Conservation (phyloP, 2,888 invertebrate genomes). For the Nemoura dubitans region DNA sequence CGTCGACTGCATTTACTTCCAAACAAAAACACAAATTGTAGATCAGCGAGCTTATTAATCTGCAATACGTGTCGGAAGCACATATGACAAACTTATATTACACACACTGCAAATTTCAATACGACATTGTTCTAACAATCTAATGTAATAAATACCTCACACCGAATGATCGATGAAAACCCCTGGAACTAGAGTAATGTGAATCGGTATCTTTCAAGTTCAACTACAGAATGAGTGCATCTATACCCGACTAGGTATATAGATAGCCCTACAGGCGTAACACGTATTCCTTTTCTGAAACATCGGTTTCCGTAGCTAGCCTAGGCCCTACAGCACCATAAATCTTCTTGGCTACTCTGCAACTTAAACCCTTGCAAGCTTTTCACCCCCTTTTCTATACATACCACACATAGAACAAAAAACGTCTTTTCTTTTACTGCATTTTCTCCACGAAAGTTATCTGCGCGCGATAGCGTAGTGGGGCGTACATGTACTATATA, state of each 20-base stretch:
- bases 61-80: too few species aligned
- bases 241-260: background rate
- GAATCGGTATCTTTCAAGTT: background rate
- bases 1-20: too few species aligned
- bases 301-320: background rate
- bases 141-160: background rate
- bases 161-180: background rate
- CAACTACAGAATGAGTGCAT: background rate
- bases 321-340: background rate
- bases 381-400: conserved; percentile 7
- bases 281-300: background rate
- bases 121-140: too few species aligned
- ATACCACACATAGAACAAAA: conserved; percentile 9
- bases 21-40: too few species aligned
- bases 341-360: background rate
- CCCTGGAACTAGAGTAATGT: background rate
- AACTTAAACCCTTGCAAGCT: conserved; percentile 12
- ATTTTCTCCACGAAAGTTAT: background rate
- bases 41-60: too few species aligned
- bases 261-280: background rate
- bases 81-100: too few species aligned
- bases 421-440: conserved; percentile 4
- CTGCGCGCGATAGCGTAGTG: background rate
- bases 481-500: background rate
- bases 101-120: too few species aligned